Base-by-base conservation (phyloP, 2,113 vertebrate species). In the Mixornis gularis region DNA sequence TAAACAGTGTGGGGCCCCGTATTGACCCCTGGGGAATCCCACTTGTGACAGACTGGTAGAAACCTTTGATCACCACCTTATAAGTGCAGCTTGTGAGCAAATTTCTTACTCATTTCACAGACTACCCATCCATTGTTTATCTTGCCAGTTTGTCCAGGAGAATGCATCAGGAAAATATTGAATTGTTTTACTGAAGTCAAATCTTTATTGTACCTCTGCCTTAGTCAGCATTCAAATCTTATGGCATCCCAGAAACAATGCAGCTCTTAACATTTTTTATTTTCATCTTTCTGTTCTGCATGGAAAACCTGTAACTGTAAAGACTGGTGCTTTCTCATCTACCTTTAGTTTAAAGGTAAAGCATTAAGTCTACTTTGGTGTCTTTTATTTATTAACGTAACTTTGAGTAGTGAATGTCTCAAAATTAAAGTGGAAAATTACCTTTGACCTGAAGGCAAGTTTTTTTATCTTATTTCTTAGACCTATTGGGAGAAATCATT, bases 1-100 rank as follows among this genome's bases (percentile, higher is more conserved):
- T 51, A 43, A 43, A 43, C 11, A 34, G 10, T 10, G 2, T 32
- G 8, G 5, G 13, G 6, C 2, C 14, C 7, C 7, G 1, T 22
- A 32, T 4, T 32, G 22, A 60, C 40, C 29, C 10, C 25, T 51
- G 14, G 22, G 17, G 26, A n/a, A 55, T 12, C 17, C 22, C 8
- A 18, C 26, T 36, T 66, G 12, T 38, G 19, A 41, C 9, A 60
- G 14, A 4, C 10, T 87, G 29, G 5, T 83, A 52, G 76, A 79
- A 84, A 48, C 1, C 30, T 36, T 7, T 53, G 15, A 68, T 68
- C 48, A 40, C 2, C 18, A 40, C 13, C 30, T 51, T 40, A 10
- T 10, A 14, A 29, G 13, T 30, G 25, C 10, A 66, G 5, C 4
- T 24, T 19, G 12, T 1, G 4, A 63, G 25, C 1, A 63, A 52